These are phyloP conservation scores for Anabas testudineus DNA, from an alignment of 2,797 vertebrate species.

Conservation along the genomic window DNA sequence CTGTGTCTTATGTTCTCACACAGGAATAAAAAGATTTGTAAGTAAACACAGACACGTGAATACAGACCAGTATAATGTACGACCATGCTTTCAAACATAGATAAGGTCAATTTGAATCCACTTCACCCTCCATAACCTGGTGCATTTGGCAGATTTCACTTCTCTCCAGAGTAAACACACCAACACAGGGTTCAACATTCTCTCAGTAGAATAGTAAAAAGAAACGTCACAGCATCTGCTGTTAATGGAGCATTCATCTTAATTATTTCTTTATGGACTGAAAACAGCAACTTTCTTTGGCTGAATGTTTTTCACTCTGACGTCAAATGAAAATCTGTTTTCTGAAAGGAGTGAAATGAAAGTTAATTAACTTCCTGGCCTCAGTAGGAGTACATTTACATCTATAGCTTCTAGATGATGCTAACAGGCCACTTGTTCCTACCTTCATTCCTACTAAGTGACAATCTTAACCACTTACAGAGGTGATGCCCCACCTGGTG, in stretches of 20 bases:
- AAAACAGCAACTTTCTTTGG: background rate
- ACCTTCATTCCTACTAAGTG: slow-evolving; percentile 42
- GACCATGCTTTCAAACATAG: slow-evolving; percentile 25
- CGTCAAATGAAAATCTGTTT: slow-evolving; percentile 12
- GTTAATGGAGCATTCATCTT: slow-evolving; percentile 6
- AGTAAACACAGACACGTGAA: slow-evolving; percentile 29
- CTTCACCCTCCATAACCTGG: slow-evolving; percentile 33
- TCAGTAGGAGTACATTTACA: slow-evolving; percentile 10
- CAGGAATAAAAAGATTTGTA: slow-evolving; percentile 13
- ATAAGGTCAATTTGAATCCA: slow-evolving; percentile 40
- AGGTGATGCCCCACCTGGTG: slow-evolving; percentile 26
- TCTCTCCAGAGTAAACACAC: slow-evolving; percentile 29
- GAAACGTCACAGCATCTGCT: slow-evolving; percentile 6
- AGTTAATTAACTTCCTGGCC: slow-evolving; percentile 39
- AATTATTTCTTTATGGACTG: slow-evolving; percentile 12
- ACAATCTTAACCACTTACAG: slow-evolving; percentile 52
- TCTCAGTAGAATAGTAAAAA: slow-evolving; percentile 4
- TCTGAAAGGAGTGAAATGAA: slow-evolving; percentile 24
- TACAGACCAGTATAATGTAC: slow-evolving; percentile 8
- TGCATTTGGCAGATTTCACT: slow-evolving; percentile 34
- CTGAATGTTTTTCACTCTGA: slow-evolving; percentile 2
- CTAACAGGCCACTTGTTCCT: slow-evolving; percentile 58
- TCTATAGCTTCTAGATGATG: slow-evolving; percentile 3
- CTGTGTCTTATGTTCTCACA: background rate
- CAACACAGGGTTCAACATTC: slow-evolving; percentile 12